phyloP scores from a whole-genome alignment of 2,113 vertebrate genomes.

The Conger conger region DNA sequence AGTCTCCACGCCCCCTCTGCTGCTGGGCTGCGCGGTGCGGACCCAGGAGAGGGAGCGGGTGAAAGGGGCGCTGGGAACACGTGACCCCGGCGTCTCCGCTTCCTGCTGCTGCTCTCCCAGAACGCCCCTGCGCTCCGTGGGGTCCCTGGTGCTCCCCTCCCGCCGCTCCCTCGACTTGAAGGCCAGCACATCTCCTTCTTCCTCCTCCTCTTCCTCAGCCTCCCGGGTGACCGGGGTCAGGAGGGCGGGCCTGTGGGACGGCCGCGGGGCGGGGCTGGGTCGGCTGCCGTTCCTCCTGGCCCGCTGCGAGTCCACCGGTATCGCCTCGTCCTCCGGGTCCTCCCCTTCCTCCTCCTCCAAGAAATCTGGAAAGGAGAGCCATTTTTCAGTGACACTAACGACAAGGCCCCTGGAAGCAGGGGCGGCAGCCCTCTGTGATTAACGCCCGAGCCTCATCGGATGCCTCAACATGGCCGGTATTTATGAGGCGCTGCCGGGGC shows the following conservation, averaged over 20 bases:
- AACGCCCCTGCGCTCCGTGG: no score
- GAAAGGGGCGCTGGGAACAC: slow-evolving; percentile 39
- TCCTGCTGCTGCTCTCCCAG: background rate
- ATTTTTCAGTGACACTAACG: background rate
- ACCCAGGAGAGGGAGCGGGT: slow-evolving; percentile 76
- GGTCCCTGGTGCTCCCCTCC: background rate
- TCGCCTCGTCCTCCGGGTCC: slow-evolving; percentile 74
- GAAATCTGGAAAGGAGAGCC: slow-evolving; percentile 73
- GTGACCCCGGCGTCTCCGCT: background rate
- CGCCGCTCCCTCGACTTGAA: background rate
- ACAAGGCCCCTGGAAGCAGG: background rate
- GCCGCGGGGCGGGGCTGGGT: slow-evolving; percentile 49
- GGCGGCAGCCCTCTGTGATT: background rate
- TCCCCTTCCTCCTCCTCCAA: slow-evolving; percentile 83
- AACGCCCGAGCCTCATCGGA: background rate
- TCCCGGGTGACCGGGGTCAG: background rate
- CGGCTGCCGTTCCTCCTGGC: slow-evolving; percentile 53
- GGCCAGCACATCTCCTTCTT: background rate
- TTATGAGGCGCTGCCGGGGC: background rate
- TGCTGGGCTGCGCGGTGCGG: slow-evolving; percentile 47
- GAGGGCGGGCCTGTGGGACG: slow-evolving; percentile 44
- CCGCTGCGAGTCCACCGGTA: slow-evolving; percentile 65
- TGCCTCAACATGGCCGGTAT: background rate
- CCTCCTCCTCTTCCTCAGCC: background rate
- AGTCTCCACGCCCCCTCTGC: slow-evolving; percentile 48